phyloP scores from a whole-genome alignment of 2,113 vertebrate species.

The Reinhardtius hippoglossoides region DNA sequence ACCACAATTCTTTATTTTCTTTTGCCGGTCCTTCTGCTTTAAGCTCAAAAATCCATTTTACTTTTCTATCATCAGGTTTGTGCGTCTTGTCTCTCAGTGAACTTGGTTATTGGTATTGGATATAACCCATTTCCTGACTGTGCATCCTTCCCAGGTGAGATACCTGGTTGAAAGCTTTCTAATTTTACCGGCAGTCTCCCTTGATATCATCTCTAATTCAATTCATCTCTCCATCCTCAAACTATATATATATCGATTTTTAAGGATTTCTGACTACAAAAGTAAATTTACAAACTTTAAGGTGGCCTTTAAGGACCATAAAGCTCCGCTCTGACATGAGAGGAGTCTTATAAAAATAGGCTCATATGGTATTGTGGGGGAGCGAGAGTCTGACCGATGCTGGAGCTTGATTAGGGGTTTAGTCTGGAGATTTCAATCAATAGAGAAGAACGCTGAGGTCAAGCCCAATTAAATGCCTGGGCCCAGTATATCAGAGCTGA shows the following conservation, averaged over 20 bases:
- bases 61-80: neutral
- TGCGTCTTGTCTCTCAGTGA: neutral
- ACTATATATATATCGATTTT: neutral
- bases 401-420: conserved; percentile 65
- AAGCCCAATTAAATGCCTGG: conserved; percentile 74
- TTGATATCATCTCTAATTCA: neutral
- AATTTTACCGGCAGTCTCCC: neutral
- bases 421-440: conserved; percentile 72
- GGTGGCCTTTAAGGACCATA: conserved; percentile 4
- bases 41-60: neutral
- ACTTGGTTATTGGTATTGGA: neutral
- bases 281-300: neutral
- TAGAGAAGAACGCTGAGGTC: conserved; percentile 59
- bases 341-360: conserved; percentile 37
- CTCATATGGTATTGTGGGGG: conserved; percentile 30
- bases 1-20: neutral
- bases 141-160: neutral
- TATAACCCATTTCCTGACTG: neutral
- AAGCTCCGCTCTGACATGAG: conserved; percentile 13
- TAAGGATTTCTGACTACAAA: neutral
- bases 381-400: conserved; percentile 45
- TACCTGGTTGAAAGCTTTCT: neutral
- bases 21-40: neutral
- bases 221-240: neutral
- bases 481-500: conserved; percentile 76